Evolutionary conservation across 2,797 vertebrate species (phyloP).

Genomic region (Rhinoraja longicauda): DNA sequence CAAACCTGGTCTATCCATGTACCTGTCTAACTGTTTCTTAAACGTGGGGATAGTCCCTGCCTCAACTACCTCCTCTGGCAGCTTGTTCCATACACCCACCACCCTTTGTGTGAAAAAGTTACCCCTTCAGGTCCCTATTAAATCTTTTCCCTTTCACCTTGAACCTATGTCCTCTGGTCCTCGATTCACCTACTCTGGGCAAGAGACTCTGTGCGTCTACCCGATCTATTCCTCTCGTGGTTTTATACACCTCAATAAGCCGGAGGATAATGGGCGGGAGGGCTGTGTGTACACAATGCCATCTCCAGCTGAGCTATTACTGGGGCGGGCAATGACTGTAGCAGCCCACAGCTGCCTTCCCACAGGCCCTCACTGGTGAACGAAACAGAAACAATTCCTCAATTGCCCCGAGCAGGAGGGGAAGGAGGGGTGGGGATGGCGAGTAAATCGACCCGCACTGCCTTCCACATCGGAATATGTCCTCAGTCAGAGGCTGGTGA

Average conservation of each 20-base stretch:
- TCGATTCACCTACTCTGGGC: too few relatives aligned
- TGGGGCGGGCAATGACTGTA: slow-evolving; percentile 75
- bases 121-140: too few relatives aligned
- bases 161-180: too few relatives aligned
- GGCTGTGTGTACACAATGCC: slow-evolving; percentile 72
- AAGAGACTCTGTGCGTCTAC: too few relatives aligned
- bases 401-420: slow-evolving; percentile 71
- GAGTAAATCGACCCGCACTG: slow-evolving; percentile 45
- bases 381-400: slow-evolving; percentile 80
- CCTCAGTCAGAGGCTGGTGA: slow-evolving; percentile 47
- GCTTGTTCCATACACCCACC: too few relatives aligned
- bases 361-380: slow-evolving; percentile 77
- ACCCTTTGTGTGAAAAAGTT: too few relatives aligned
- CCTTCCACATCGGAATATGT: slow-evolving; percentile 63
- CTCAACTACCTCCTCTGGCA: too few relatives aligned
- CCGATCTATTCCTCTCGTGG: too few relatives aligned
- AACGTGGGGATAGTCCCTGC: too few relatives aligned
- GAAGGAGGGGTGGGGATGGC: slow-evolving; percentile 46
- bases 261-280: slow-evolving; percentile 55
- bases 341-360: slow-evolving; percentile 84
- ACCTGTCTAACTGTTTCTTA: too few relatives aligned
- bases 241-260: slow-evolving; percentile 44
- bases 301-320: slow-evolving; percentile 80
- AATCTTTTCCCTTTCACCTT: too few relatives aligned
- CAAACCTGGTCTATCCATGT: too few relatives aligned